Conservation (phyloP, 2,113 vertebrate genomes). For the Proterorhinus semilunaris region DNA sequence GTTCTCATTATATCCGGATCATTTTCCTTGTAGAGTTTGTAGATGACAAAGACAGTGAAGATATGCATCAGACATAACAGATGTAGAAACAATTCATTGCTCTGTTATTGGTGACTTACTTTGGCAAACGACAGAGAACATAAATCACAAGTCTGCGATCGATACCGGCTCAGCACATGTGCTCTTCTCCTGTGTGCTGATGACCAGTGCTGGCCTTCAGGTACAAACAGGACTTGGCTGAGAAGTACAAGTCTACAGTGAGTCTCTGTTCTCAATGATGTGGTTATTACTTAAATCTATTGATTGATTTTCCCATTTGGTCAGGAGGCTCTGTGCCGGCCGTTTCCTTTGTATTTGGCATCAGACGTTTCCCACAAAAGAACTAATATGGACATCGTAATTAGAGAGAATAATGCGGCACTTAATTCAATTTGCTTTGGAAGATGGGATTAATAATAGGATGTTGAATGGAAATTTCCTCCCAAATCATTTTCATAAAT, state of each 20-base stretch:
- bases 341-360: conserved; percentile 44
- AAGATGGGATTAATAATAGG: conserved; percentile 66
- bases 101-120: conserved; percentile 56
- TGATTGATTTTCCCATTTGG: conserved; percentile 39
- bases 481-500: conserved; percentile 74
- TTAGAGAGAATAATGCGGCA: conserved; percentile 63
- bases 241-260: conserved; percentile 24
- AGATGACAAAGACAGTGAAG: conserved; percentile 2
- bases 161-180: conserved; percentile 64
- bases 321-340: conserved; percentile 35
- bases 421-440: conserved; percentile 74
- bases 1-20: too few relatives aligned
- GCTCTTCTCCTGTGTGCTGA: conserved; percentile 58
- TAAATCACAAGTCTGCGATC: conserved; percentile 61
- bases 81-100: conserved; percentile 30
- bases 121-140: conserved; percentile 57
- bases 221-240: conserved; percentile 54
- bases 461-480: conserved; percentile 57
- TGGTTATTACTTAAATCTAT: conserved; percentile 32
- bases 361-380: conserved; percentile 39
- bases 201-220: conserved; percentile 48
- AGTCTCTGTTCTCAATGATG: conserved; percentile 34
- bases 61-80: conserved; percentile 12
- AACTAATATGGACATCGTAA: conserved; percentile 53
- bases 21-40: too few relatives aligned